Conservation (phyloP, 2,797 vertebrate genomes). For the Emydoidea blandingii region DNA sequence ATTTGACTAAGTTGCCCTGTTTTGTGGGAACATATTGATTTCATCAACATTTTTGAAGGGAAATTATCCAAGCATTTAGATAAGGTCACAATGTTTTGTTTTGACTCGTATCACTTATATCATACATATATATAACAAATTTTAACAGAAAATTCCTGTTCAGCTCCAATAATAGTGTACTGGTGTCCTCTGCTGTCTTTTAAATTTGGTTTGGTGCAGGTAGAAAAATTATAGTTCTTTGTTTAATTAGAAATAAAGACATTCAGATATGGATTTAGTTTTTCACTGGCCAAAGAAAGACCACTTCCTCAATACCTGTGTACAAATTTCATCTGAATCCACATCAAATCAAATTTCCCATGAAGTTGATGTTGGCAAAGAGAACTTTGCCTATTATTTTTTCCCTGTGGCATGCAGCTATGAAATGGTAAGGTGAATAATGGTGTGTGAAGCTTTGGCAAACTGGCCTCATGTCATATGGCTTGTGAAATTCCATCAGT, state of each 20-base stretch:
- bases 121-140: too few species aligned
- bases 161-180: background rate
- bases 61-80: background rate
- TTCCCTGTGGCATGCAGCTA: background rate
- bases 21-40: background rate
- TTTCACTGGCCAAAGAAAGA: rapidly evolving
- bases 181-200: background rate
- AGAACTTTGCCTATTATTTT: slow-evolving; percentile 34
- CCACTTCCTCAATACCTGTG: background rate
- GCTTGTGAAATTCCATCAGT: background rate
- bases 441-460: background rate
- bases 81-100: background rate
- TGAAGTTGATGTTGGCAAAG: background rate
- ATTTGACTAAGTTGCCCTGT: background rate
- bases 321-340: background rate
- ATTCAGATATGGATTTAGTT: background rate
- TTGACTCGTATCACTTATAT: background rate
- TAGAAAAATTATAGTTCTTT: background rate
- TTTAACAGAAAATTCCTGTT: background rate
- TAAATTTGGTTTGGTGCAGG: background rate
- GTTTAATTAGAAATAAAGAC: slow-evolving; percentile 10
- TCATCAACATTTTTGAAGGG: background rate
- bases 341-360: background rate
- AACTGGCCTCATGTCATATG: rapidly evolving
- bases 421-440: background rate